Evolutionary conservation across 2,113 vertebrate genomes (phyloP).

Genomic region (Cygnus buccinator): DNA sequence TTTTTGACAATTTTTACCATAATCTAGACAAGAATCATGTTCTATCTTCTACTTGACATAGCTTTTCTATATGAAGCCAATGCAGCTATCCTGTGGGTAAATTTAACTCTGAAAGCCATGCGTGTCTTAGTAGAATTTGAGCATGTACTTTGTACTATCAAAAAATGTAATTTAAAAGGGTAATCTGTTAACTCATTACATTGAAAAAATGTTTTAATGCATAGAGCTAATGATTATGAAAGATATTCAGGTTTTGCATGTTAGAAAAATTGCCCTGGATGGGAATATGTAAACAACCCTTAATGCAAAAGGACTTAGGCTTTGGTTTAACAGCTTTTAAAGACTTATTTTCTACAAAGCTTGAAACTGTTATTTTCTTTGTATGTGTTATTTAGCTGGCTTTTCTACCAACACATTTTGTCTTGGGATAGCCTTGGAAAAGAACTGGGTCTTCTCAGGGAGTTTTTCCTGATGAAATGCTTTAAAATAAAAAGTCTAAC

Average conservation of each 20-base stretch:
- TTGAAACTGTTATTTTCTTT: conserved; percentile 4
- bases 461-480: conserved; percentile 18
- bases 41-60: neutral
- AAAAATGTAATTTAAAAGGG: neutral
- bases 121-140: neutral
- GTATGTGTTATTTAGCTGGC: neutral
- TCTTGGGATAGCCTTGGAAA: conserved; percentile 23
- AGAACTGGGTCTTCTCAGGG: conserved; percentile 10
- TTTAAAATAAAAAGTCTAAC: conserved; percentile 50
- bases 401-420: conserved; percentile 14
- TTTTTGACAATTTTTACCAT: neutral
- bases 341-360: neutral
- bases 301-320: neutral
- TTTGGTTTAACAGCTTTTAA: neutral
- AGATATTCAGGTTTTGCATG: neutral
- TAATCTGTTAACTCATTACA: neutral
- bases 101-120: neutral
- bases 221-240: neutral
- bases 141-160: neutral
- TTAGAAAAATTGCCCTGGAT: neutral
- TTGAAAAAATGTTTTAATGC: neutral
- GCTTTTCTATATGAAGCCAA: neutral
- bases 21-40: neutral
- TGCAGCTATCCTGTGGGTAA: neutral
- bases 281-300: neutral